Evolutionary conservation across 2,113 vertebrate species (phyloP), one percentile per base, ranked within the genome.

Genomic region (Myanophis thanlyinensis): DNA sequence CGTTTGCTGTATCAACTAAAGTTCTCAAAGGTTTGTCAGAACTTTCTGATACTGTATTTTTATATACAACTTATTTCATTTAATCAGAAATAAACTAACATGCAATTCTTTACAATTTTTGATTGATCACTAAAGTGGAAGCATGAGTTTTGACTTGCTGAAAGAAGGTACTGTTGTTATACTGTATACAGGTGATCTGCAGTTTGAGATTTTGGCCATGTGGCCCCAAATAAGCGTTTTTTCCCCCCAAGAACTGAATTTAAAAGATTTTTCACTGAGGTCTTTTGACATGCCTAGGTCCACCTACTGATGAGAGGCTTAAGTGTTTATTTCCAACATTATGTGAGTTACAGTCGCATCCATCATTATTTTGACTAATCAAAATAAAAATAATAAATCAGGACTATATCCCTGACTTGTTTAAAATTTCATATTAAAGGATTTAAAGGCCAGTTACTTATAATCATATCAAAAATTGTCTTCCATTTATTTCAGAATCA

Each of bases 401-500:
- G 40, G 0, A 54, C 25, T 18, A 2, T 40, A 94, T 95, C 93
- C 89, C 18, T 86, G 87, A 85, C 11, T 46, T 85, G 7, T 90
- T 89, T 11, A 62, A 93, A 91, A 30, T 93, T 92, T 48, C 5
- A 89, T n/a, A 84, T 89, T 94, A 88, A 15, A 87, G 1, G 49
- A 11, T 85, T 91, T 86, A 87, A 91, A 93, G 54, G 80, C 59
- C 30, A 51, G 18, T 73, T 94, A 40, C 44, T 89, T 89, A 22
- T 67, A 86, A n/a, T 52, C 80, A 4, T 44, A 46, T 94, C 56
- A 91, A 94, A 80, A 3, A 88, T 91, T 46, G 44, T 89, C 89
- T 30, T 89, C 47, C 62, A 96, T 40, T n/a, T 93, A 30, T 53
- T 73, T 30, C 44, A 48, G 92, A 94, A 27, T 12, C 89, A 10